Base-by-base conservation (phyloP, 1,140 invertebrate genomes). In the Sitophilus oryzae region DNA sequence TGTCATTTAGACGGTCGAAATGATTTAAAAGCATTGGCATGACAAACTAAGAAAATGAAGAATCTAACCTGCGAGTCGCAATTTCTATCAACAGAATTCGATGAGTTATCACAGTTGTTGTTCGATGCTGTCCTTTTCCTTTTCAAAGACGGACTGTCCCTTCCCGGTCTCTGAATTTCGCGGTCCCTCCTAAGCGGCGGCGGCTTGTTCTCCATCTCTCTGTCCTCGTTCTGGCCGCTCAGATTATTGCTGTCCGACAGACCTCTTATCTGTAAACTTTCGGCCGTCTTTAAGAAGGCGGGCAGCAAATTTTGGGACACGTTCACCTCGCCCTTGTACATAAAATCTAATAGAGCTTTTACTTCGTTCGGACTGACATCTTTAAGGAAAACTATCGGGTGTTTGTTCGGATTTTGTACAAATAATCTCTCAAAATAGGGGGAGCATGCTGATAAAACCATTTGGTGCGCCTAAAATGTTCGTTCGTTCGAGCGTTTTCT, bases 371-470 rank as follows among this genome's bases (percentile, higher is more conserved):
- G 85, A 74, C 88, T 82, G 65, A 93, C 87, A 82, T 91, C 89
- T 82, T 88, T 89, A 66, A 92, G 80, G 73, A 90, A 90, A 75
- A 94, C 90, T 68, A 93, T 93, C 40, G 90, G 90, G 77, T 94
- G 90, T 69, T 89, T 88, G 77, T 92, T 89, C 59, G 81, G 83
- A 73, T 92, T 93, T 75, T 90, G 85, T 64, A 93, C 79, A 74
- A 96, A 93, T 74, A 96, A 85, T 72, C 81, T 88, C 79, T 94
- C 90, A 76, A 96, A 95, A 78, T 94, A 95, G 48, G 91, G 89
- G 76, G 90, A 93, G 77, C 91, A 94, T 59, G 92, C 91, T 38
- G 91, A 93, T 45, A 95, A 77, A 73, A 94, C 91, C 51, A 90
- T 90, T 76, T 93, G 91, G 76, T 95, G 92, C 62, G 91, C 91